Evolutionary conservation across 2,113 vertebrate species (phyloP).

Genomic region (Serilophus lunatus): DNA sequence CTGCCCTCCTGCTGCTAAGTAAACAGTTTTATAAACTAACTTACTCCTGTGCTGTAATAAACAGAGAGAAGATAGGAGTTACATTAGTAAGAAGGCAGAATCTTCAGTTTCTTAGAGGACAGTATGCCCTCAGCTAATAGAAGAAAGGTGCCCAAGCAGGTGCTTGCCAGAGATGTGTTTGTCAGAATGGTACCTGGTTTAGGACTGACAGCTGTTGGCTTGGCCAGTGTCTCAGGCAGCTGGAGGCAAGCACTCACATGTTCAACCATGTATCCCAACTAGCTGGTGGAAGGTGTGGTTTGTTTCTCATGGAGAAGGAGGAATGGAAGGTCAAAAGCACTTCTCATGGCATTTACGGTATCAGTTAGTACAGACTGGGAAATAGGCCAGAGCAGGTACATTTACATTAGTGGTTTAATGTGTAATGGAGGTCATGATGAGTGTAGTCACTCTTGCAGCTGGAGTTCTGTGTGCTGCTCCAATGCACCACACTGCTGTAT

Average conservation of each 20-base stretch:
- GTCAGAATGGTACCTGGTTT: not conserved
- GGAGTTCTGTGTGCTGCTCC: not conserved
- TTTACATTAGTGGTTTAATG: not conserved
- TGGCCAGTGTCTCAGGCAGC: not conserved
- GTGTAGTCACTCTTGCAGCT: not conserved
- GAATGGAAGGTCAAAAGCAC: not conserved
- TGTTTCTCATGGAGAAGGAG: not conserved
- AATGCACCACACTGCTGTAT: not conserved
- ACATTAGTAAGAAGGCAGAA: not conserved
- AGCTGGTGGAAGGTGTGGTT: not conserved
- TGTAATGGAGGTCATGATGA: not conserved
- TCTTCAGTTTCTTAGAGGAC: not conserved
- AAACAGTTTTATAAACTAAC: not conserved
- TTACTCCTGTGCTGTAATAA: not conserved
- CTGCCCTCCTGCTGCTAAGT: not conserved
- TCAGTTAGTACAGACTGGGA: not conserved
- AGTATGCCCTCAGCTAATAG: not conserved
- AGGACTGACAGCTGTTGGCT: not conserved
- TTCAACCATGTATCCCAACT: fast-evolving
- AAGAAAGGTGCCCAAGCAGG: not conserved
- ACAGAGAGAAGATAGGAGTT: not conserved
- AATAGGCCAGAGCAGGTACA: not conserved
- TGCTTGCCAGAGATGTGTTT: not conserved
- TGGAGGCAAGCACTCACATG: not conserved
- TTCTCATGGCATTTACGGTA: not conserved